phyloP scores from a whole-genome alignment of 2,797 vertebrate species.

The Phylloscopus collybita region DNA sequence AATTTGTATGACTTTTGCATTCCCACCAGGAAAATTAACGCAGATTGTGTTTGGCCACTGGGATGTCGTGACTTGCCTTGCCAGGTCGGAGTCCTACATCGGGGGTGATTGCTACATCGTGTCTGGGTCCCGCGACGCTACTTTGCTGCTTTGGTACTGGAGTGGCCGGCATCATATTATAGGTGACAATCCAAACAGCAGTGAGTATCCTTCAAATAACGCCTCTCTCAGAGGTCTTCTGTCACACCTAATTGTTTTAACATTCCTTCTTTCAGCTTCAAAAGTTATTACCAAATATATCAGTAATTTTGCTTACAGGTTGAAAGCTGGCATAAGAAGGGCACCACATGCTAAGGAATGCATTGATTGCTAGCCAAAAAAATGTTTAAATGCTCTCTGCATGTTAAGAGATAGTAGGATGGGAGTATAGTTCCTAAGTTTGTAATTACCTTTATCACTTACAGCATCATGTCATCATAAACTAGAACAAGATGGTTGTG shows the following conservation, averaged over 20 bases:
- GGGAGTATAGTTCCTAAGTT: conserved; percentile 15
- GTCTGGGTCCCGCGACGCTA: conserved; percentile 94
- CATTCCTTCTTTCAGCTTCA: not conserved
- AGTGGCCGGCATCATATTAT: conserved; percentile 98
- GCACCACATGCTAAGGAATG: not conserved
- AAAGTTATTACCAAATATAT: not conserved
- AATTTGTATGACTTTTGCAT: not conserved
- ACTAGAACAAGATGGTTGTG: conserved; percentile 9
- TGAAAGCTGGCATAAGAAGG: not conserved
- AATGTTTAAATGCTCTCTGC: not conserved
- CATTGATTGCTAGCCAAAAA: not conserved
- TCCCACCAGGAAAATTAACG: conserved; percentile 89
- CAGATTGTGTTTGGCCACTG: conserved; percentile 99
- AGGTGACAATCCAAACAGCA: conserved; percentile 98
- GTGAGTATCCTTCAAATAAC: conserved; percentile 79
- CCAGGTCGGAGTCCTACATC: conserved; percentile 95
- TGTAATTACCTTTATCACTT: not conserved
- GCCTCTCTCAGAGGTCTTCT: not conserved
- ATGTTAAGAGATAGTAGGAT: not conserved
- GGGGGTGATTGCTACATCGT: conserved; percentile 98
- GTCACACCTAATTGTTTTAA: not conserved
- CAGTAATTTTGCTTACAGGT: not conserved
- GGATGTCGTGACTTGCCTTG: conserved; percentile 97
- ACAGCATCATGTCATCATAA: not conserved
- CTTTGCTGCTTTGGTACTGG: conserved; percentile 97